phyloP scores from a whole-genome alignment of 2,888 invertebrate species.

The Chymomyza procnemis region DNA sequence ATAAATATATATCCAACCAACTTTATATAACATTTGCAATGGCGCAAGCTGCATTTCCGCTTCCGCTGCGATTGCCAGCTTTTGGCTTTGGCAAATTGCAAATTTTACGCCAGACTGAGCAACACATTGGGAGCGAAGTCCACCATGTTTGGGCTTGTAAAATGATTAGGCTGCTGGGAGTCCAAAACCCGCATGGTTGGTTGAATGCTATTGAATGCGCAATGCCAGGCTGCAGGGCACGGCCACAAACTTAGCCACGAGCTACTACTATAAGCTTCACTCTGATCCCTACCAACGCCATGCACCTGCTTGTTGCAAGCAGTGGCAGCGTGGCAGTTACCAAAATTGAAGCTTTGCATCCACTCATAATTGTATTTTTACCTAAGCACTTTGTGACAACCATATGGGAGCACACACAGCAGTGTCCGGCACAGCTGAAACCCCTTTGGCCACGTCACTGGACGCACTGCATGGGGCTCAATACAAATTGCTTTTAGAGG shows the following conservation, averaged over 20 bases:
- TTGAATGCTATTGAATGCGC: not conserved
- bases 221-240: not conserved
- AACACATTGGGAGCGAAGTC: not conserved
- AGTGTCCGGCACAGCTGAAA: too few relatives aligned
- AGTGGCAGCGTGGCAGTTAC: too few relatives aligned
- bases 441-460: too few relatives aligned
- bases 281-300: conserved; percentile 1
- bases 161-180: conserved; percentile 40
- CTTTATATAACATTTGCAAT: not conserved
- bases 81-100: conserved; percentile 41
- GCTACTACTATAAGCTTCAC: conserved; percentile 17
- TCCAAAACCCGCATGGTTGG: not conserved
- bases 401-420: too few relatives aligned
- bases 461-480: not conserved
- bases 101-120: conserved; percentile 46
- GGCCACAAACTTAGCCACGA: conserved; percentile 36
- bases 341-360: too few relatives aligned
- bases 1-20: not conserved
- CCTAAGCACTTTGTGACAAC: too few relatives aligned
- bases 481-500: conserved; percentile 33
- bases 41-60: conserved; percentile 35
- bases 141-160: conserved; percentile 30
- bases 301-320: not conserved
- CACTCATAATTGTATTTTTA: too few relatives aligned
- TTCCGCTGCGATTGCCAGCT: conserved; percentile 16